Base-by-base conservation (phyloP, 2,888 invertebrate species). In the Apodemia zela region DNA sequence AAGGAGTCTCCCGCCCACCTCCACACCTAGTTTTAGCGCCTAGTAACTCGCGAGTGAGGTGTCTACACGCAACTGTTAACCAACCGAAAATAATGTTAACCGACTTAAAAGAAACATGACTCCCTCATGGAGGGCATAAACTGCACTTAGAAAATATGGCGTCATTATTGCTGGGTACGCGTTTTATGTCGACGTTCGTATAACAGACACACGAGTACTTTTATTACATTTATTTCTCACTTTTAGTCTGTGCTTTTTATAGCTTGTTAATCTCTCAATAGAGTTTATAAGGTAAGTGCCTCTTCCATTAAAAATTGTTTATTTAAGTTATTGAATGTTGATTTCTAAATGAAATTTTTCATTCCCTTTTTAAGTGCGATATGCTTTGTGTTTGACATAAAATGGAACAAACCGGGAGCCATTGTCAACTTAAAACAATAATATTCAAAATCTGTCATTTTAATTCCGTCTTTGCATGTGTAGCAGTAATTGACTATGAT, bases 61-160 rank as follows among this genome's bases (percentile, higher is more conserved):
- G 81, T 82, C 83, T 84, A 83, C 89, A 89, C 87, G 89, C 89
- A 83, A 82, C 82, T 75, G 73, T 80, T 78, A 79, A 75, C 75
- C 74, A 73, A 77, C 78, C 76, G 76, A 76, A 79, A 75, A 71
- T 74, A 72, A 75, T 75, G 74, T 70, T 71, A 69, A 61, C 64
- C 59, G 62, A 59, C 61, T 64, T 59, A 49, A 66, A 62, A 64
- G 62, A 51, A 63, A 63, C 59, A 15, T 47, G 47, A 47, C 63
- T 63, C 63, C 59, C 62, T 59, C 57, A 33, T 29, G 17, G 47
- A 18, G 47, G 35, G 58, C 25, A 42, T 57, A 54, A 38, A 54
- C 17, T 17, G 54, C 62, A 54, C 54, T 54, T 54, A 54, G 54
- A 54, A 54, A 54, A 54, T 38, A 51, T 58, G 15, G 25, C 33